These are phyloP conservation scores for Acleris sparsana DNA, from an alignment of 2,888 invertebrate genomes.

Conservation along the genomic window DNA sequence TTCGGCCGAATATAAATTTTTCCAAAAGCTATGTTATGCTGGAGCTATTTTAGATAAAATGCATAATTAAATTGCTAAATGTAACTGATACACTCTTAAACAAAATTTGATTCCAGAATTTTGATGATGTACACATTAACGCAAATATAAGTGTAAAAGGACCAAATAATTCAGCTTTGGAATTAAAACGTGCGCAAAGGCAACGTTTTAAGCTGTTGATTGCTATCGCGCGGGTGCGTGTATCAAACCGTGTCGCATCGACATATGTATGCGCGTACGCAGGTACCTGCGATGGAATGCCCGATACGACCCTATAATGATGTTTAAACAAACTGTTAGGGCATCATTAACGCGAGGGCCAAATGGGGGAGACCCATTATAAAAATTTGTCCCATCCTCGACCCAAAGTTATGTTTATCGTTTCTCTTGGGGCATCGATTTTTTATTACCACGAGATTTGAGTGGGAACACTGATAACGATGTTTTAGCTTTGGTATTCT, in stretches of 20 bases:
- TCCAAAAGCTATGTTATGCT: no score
- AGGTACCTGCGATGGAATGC: slow-evolving; percentile 79
- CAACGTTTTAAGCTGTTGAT: slow-evolving; percentile 17
- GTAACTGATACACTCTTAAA: no score
- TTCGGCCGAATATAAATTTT: no score
- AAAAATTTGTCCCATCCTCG: slow-evolving; percentile 84
- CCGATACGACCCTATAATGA: slow-evolving; percentile 82
- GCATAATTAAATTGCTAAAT: no score
- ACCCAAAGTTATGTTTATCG: slow-evolving; percentile 82
- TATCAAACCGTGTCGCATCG: slow-evolving; percentile 51
- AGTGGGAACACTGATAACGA: slow-evolving; percentile 81
- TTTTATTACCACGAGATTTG: slow-evolving; percentile 80
- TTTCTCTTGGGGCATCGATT: slow-evolving; percentile 75
- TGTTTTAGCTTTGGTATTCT: slow-evolving; percentile 70
- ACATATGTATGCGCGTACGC: slow-evolving; percentile 61
- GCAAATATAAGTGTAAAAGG: no score
- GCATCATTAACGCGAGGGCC: slow-evolving; percentile 79
- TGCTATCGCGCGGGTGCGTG: slow-evolving; percentile 43
- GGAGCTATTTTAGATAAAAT: no score
- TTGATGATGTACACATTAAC: no score
- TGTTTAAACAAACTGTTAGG: slow-evolving; percentile 83
- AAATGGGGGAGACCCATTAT: slow-evolving; percentile 81
- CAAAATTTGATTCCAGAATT: no score
- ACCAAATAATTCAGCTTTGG: not conserved
- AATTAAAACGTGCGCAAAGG: not conserved